Conservation (phyloP, 2,888 invertebrate genomes). For the Lasioglossum marginatum region DNA sequence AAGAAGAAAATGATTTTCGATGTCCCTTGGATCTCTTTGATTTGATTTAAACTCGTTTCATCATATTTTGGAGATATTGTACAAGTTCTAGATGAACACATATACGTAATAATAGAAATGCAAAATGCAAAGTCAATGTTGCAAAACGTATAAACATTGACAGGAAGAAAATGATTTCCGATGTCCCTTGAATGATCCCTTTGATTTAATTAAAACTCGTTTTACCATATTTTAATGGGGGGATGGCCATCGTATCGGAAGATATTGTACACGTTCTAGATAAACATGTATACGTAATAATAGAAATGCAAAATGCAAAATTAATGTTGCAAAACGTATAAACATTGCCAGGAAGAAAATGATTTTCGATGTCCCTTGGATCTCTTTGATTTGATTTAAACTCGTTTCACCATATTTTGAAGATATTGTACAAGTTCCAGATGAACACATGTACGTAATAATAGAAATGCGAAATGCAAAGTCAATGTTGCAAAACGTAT, state of each 20-base stretch:
- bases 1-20: slow-evolving; percentile 6
- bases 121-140: background rate
- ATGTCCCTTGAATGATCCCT: background rate
- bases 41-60: background rate
- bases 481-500: background rate
- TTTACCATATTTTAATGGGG: too few species aligned
- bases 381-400: background rate
- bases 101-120: slow-evolving; percentile 24
- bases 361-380: background rate
- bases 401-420: background rate
- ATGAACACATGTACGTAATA: slow-evolving; percentile 26
- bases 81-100: slow-evolving; percentile 21
- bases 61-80: background rate
- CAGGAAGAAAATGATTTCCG: background rate
- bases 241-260: too few species aligned
- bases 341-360: slow-evolving; percentile 11
- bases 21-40: background rate
- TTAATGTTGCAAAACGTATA: background rate
- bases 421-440: background rate
- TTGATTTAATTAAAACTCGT: background rate
- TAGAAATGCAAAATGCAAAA: background rate
- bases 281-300: too few species aligned
- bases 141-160: slow-evolving; percentile 15
- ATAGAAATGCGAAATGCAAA: slow-evolving; percentile 1
- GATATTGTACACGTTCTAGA: too few species aligned